These are phyloP conservation scores for Cheilinus undulatus DNA, from an alignment of 2,113 vertebrate genomes.

Conservation along the genomic window DNA sequence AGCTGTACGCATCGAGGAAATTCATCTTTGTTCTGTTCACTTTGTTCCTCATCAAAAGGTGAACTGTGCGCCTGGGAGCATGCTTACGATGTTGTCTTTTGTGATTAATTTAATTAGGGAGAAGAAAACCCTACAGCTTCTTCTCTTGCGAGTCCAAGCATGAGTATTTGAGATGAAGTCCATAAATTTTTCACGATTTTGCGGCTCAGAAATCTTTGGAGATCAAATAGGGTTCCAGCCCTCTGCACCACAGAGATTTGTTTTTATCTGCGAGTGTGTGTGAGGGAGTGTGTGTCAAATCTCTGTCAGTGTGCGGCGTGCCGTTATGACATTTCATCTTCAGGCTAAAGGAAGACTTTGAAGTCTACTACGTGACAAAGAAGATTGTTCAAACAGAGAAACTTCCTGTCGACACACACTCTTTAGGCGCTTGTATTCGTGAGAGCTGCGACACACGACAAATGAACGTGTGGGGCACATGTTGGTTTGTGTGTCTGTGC, in stretches of 20 bases:
- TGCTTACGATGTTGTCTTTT: background rate
- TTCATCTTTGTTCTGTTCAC: background rate
- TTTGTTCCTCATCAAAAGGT: conserved; percentile 29
- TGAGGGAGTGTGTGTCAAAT: background rate
- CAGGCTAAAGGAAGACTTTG: background rate
- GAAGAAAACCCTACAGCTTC: background rate
- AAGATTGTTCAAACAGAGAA: conserved; percentile 12
- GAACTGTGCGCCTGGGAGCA: background rate
- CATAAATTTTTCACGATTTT: conserved; percentile 63
- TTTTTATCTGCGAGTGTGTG: background rate
- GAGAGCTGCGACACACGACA: conserved; percentile 32
- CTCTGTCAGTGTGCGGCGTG: background rate
- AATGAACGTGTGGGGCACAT: conserved; percentile 45
- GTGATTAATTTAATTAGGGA: conserved; percentile 29
- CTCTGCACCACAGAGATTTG: conserved; percentile 12
- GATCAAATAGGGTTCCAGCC: conserved; percentile 39
- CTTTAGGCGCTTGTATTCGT: conserved; percentile 5
- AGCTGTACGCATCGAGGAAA: background rate
- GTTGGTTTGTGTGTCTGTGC: conserved; percentile 17
- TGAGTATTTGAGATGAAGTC: conserved; percentile 22
- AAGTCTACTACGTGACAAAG: background rate
- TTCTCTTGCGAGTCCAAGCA: background rate
- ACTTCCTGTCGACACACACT: background rate
- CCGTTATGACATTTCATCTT: background rate
- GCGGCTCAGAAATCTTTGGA: conserved; percentile 42